Evolutionary conservation across 2,113 vertebrate species (phyloP).

Genomic region (Tragelaphus imberbis): DNA sequence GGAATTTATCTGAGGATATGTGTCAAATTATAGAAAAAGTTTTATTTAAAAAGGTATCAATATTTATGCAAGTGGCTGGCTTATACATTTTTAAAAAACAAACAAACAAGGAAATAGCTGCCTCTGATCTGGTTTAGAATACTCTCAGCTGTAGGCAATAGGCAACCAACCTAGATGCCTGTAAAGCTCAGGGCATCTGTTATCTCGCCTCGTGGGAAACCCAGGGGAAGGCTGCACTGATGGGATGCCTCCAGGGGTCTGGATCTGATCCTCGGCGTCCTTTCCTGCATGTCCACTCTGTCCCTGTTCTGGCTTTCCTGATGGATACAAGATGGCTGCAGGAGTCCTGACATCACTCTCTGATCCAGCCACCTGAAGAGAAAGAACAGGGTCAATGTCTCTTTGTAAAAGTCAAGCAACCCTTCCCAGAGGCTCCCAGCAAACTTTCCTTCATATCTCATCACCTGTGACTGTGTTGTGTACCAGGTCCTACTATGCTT

Average conservation of each 20-base stretch:
- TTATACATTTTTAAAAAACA: background rate
- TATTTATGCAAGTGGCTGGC: background rate
- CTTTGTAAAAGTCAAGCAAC: background rate
- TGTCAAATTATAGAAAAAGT: background rate
- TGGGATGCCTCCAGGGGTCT: background rate
- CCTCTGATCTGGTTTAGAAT: background rate
- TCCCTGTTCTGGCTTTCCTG: background rate
- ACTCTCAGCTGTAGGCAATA: background rate
- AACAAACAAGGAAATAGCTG: background rate
- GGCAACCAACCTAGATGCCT: background rate
- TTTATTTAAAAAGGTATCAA: background rate
- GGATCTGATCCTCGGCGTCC: background rate
- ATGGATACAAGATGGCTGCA: background rate
- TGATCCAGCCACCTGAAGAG: background rate
- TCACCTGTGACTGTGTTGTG: background rate
- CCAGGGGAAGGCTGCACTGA: background rate
- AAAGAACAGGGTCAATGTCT: background rate
- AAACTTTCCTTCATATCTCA: background rate
- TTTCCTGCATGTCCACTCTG: background rate
- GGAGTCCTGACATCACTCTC: background rate
- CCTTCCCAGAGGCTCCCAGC: background rate
- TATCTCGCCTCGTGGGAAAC: background rate
- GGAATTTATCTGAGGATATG: background rate
- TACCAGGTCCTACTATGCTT: background rate
- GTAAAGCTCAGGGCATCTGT: background rate